Percentiles rank a stretch among this genome's conserved stretches.
These are phyloP conservation scores for Clinocottus analis DNA, from an alignment of 2,113 vertebrate genomes.

Conservation along the genomic window DNA sequence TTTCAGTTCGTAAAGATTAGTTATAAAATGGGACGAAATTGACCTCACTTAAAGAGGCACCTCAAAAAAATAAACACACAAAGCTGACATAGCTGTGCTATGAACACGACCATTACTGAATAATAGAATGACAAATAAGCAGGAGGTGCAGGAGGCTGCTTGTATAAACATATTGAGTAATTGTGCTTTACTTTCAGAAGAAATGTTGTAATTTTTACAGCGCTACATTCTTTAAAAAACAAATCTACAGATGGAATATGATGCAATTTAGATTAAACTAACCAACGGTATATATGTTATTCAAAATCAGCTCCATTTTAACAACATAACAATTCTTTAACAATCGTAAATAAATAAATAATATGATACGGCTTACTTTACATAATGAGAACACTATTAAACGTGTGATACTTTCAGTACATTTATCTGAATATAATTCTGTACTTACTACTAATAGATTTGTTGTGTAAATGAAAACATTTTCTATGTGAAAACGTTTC, in stretches of 20 bases:
- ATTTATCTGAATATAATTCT: conserved; percentile 1
- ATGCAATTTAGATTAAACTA: background rate
- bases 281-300: background rate
- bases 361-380: background rate
- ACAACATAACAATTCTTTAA: background rate
- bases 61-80: background rate
- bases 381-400: background rate
- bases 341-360: background rate
- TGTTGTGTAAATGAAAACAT: background rate
- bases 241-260: background rate
- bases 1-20: conserved; percentile 24
- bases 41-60: background rate
- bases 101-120: background rate
- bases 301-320: background rate
- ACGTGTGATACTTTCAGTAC: background rate
- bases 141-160: background rate
- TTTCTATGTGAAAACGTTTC: background rate
- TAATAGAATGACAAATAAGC: background rate
- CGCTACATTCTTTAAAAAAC: background rate
- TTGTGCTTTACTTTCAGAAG: background rate
- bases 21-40: background rate
- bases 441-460: background rate
- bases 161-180: background rate
- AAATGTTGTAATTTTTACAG: background rate
- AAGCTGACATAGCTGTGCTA: background rate